phyloP scores from a whole-genome alignment of 2,888 invertebrate genomes.

The Pinctada fucata region DNA sequence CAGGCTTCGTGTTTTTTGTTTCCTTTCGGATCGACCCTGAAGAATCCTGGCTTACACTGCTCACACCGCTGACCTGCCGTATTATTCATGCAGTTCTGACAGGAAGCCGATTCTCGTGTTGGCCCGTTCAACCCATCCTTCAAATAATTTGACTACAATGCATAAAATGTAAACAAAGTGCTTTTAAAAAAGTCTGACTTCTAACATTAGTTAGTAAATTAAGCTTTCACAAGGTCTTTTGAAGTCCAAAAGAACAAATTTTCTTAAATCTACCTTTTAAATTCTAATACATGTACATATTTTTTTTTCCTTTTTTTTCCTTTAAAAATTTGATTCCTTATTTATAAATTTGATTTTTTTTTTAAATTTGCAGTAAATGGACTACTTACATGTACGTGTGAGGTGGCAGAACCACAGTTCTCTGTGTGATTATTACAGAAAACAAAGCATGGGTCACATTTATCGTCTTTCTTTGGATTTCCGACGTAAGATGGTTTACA shows the following conservation, averaged over 20 bases:
- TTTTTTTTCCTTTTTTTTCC: no score
- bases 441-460: slow-evolving; percentile 90
- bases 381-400: not conserved
- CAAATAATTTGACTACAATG: not conserved
- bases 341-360: no score
- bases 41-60: slow-evolving; percentile 81
- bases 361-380: no score
- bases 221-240: no score
- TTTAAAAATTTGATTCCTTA: no score
- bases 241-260: no score
- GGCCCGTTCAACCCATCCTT: slow-evolving; percentile 49
- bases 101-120: slow-evolving; percentile 83
- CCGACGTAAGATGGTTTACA: slow-evolving; percentile 95
- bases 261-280: no score
- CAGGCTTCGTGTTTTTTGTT: slow-evolving; percentile 53
- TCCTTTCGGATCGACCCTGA: slow-evolving; percentile 71
- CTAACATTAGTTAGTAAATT: no score
- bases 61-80: slow-evolving; percentile 69
- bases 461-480: slow-evolving; percentile 85
- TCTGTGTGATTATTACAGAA: slow-evolving; percentile 92
- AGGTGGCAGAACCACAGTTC: slow-evolving; percentile 50
- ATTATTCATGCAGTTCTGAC: slow-evolving; percentile 88
- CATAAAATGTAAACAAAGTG: not conserved
- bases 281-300: no score
- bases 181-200: no score